Evolutionary conservation across 2,888 invertebrate genomes (phyloP).

Genomic region (Eristalis intricaria): DNA sequence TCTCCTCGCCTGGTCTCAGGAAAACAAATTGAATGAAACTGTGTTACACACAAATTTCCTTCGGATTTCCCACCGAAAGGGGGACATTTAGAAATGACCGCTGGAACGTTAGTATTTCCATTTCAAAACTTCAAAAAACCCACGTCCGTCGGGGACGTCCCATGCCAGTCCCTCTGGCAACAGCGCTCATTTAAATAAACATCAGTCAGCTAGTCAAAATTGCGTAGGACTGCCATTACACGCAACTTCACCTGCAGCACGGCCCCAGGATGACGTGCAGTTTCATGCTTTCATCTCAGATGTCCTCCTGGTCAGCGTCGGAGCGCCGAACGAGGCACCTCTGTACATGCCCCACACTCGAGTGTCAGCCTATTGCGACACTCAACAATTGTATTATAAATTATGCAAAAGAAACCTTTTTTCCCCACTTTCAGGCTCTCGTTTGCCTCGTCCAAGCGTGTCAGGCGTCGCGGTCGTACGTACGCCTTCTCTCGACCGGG

Average conservation of each 20-base stretch:
- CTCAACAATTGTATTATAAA: constrained; percentile 54
- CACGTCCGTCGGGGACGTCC: neutral
- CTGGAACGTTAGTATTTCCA: too few relatives aligned
- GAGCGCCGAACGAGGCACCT: neutral
- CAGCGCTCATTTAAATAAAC: neutral
- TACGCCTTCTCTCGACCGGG: neutral
- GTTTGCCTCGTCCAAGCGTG: neutral
- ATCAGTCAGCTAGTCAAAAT: neutral
- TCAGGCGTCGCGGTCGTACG: neutral
- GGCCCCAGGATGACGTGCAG: neutral
- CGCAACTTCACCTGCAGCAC: constrained; percentile 24
- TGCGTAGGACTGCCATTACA: constrained; percentile 33
- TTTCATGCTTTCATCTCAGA: constrained; percentile 1
- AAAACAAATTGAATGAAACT: too few relatives aligned
- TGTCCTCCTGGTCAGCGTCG: constrained; percentile 30
- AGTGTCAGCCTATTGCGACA: constrained; percentile 41
- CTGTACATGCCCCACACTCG: constrained; percentile 27
- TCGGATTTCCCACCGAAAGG: too few relatives aligned
- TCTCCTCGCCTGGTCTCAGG: too few relatives aligned
- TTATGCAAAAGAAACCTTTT: constrained; percentile 40
- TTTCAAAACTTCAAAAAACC: neutral
- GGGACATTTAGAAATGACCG: too few relatives aligned
- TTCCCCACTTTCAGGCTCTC: neutral
- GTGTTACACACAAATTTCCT: too few relatives aligned
- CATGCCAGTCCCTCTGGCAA: neutral